Evolutionary conservation across 2,113 vertebrate genomes (phyloP).

Genomic region (Eulacestoma nigropectus): DNA sequence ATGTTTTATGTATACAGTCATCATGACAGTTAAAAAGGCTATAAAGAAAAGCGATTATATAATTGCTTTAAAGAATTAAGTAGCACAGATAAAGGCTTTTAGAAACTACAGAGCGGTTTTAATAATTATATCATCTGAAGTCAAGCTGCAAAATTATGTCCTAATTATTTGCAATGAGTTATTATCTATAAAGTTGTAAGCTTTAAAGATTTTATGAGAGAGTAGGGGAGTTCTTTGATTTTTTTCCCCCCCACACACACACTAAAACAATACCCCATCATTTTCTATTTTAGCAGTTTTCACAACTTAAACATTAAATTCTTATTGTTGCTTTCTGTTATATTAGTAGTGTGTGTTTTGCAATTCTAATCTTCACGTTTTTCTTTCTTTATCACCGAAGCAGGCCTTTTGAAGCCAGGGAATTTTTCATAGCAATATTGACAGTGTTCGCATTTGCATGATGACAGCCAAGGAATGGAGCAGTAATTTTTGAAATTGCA

Average conservation of each 20-base stretch:
- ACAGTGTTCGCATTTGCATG: slow-evolving; percentile 94
- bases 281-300: slow-evolving; percentile 82
- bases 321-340: slow-evolving; percentile 89
- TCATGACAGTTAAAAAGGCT: slow-evolving; percentile 75
- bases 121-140: slow-evolving; percentile 74
- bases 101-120: slow-evolving; percentile 65
- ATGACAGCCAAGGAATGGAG: slow-evolving; percentile 97
- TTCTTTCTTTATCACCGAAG: slow-evolving; percentile 86
- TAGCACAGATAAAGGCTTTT: slow-evolving; percentile 65
- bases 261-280: slow-evolving; percentile 73
- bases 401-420: slow-evolving; percentile 92
- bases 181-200: slow-evolving; percentile 73
- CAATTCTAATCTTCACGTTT: slow-evolving; percentile 96
- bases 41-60: slow-evolving; percentile 74
- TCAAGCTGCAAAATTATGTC: slow-evolving; percentile 70
- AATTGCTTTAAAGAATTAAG: slow-evolving; percentile 74
- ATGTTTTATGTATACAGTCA: slow-evolving; percentile 76
- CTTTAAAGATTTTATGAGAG: slow-evolving; percentile 71
- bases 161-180: slow-evolving; percentile 73
- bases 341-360: slow-evolving; percentile 92
- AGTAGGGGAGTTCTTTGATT: slow-evolving; percentile 53
- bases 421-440: slow-evolving; percentile 97
- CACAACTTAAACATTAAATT: slow-evolving; percentile 82
- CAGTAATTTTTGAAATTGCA: slow-evolving; percentile 92
- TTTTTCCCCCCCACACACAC: slow-evolving; percentile 54